Evolutionary conservation across 2,888 invertebrate genomes (phyloP), one percentile per base, ranked within the genome.

Genomic region (Prosopocoilus inquinatus): DNA sequence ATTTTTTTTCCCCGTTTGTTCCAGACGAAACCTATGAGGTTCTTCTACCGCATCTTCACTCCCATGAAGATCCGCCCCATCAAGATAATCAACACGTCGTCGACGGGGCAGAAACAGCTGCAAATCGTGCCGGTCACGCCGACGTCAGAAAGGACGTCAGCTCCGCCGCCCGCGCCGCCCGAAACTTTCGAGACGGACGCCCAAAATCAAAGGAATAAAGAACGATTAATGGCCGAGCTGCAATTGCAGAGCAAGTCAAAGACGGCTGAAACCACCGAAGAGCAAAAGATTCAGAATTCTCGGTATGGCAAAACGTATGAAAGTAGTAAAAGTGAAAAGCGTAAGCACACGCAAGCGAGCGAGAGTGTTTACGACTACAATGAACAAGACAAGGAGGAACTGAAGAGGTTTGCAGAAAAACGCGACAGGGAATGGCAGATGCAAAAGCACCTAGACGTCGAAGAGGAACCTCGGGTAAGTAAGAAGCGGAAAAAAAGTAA

Each of bases 11-110:
- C 20, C 20, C 20, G 50, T 62, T 57, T 59, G 60, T 68, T 67
- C 15, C 76, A 87, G 87, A 78, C 80, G 43, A 82, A 82, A 51
- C 87, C 87, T 9, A 82, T 87, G 82, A 76, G 82, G 55, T 85
- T 87, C 70, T 84, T 81, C 73, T 87, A 86, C 71, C 80, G 84
- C 43, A 84, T 87, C 61, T 78, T 77, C 68, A 76, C 73, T 0
- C 77, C 75, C 1, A 61, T 74, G 64, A 75, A 76, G 60, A 70
- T 77, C 33, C 69, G 69, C 59, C 77, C 76, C 2, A 76, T 77
- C 55, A 74, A 72, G 63, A 77, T 77, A 52, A 70, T 76, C 39
- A 76, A 73, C 60, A 68, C 73, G 3, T 61, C 71, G 5, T 67
- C 72, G 3, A 67, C 69, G n/a, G 75, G 75, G n/a, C 70, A 69